phyloP scores from a whole-genome alignment of 2,797 vertebrate species.

The Prunella strophiata region DNA sequence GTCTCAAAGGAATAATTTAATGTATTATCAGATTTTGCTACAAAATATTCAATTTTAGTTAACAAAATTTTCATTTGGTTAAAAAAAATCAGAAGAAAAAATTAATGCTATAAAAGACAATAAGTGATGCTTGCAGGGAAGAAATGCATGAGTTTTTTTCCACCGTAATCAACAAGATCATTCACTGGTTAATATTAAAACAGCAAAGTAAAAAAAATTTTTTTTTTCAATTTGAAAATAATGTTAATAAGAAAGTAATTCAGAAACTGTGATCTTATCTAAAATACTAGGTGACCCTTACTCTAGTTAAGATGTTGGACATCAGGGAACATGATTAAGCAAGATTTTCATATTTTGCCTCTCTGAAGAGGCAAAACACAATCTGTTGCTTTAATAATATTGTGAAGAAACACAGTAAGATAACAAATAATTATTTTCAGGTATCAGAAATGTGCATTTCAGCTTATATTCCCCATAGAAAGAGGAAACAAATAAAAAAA shows the following conservation, averaged over 20 bases:
- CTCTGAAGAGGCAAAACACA: not conserved
- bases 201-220: not conserved
- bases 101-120: not conserved
- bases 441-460: not conserved
- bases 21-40: not conserved
- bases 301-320: not conserved
- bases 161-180: not conserved
- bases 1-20: not conserved
- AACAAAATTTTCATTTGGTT: not conserved
- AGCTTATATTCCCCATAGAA: constrained; percentile 17
- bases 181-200: not conserved
- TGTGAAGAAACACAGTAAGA: not conserved
- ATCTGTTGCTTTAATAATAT: not conserved
- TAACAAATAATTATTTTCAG: constrained; percentile 31
- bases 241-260: not conserved
- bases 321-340: not conserved
- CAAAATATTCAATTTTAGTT: not conserved
- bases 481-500: not conserved
- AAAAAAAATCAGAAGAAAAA: not conserved
- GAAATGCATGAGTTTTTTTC: not conserved
- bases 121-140: not conserved
- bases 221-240: not conserved
- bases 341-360: not conserved
- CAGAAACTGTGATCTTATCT: not conserved
- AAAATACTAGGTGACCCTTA: not conserved